phyloP scores from a whole-genome alignment of 2,113 vertebrate genomes.

The Glaucomys volans region DNA sequence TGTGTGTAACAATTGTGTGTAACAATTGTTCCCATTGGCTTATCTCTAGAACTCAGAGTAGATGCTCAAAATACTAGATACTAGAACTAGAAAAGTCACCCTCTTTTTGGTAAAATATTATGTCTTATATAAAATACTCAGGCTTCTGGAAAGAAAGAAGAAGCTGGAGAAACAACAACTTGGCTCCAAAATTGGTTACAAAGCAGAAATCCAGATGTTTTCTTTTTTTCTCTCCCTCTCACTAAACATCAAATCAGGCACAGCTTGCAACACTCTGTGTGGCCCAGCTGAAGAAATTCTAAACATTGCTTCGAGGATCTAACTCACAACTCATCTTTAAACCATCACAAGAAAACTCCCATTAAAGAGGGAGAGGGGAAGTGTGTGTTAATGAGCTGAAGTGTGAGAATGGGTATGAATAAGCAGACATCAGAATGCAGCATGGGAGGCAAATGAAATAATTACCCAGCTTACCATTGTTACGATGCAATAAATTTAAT shows the following conservation, averaged over 20 bases:
- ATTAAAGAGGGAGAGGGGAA: slow-evolving; percentile 77
- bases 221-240: not conserved
- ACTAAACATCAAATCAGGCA: slow-evolving; percentile 62
- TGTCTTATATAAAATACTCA: not conserved
- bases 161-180: not conserved
- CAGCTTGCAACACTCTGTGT: slow-evolving; percentile 69
- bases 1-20: not conserved
- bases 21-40: not conserved
- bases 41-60: not conserved
- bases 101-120: not conserved
- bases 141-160: not conserved
- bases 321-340: slow-evolving; percentile 83
- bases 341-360: slow-evolving; percentile 79
- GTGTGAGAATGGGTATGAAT: slow-evolving; percentile 78
- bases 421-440: slow-evolving; percentile 77
- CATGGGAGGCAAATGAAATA: slow-evolving; percentile 85
- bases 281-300: slow-evolving; percentile 77
- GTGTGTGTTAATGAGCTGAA: slow-evolving; percentile 84
- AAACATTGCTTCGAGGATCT: slow-evolving; percentile 70
- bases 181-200: slow-evolving; percentile 50
- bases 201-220: slow-evolving; percentile 70
- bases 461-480: slow-evolving; percentile 85
- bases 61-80: not conserved
- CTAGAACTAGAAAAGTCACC: not conserved
- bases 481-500: slow-evolving; percentile 85